A percentile compares a stretch with the other conserved stretches of the same genome.
phyloP scores from a whole-genome alignment of 2,888 invertebrate species.

The Serripes groenlandicus region DNA sequence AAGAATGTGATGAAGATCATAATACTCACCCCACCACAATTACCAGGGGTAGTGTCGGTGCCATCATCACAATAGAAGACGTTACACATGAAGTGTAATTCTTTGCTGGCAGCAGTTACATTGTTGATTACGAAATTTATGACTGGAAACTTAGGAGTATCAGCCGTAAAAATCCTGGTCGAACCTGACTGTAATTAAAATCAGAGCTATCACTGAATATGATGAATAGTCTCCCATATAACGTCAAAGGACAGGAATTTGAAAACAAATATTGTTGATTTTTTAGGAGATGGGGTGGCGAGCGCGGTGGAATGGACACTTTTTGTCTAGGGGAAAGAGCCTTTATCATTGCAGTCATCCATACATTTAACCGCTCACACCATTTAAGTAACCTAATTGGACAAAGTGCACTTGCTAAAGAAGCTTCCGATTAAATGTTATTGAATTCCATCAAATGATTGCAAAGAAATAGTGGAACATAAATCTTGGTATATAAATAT shows the following conservation, averaged over 20 bases:
- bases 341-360: too few species aligned
- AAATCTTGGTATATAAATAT: too few species aligned
- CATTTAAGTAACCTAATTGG: too few species aligned
- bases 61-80: neutral
- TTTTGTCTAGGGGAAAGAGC: too few species aligned
- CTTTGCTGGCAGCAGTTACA: neutral
- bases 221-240: neutral
- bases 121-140: neutral
- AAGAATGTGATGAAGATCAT: neutral
- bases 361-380: too few species aligned
- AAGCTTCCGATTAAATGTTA: too few species aligned
- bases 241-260: neutral
- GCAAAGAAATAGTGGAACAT: too few species aligned
- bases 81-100: neutral
- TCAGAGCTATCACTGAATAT: neutral
- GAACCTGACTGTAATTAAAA: neutral
- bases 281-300: too few species aligned
- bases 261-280: neutral
- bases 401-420: too few species aligned
- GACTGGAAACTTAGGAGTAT: neutral
- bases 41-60: neutral
- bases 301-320: too few species aligned
- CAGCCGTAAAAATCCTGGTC: neutral
- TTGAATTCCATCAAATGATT: too few species aligned
- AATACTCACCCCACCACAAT: conserved; percentile 4